A percentile compares a stretch with the other conserved stretches of the same genome.
These are phyloP conservation scores for Peromyscus californicus DNA, from an alignment of 2,113 vertebrate genomes.

Conservation along the genomic window DNA sequence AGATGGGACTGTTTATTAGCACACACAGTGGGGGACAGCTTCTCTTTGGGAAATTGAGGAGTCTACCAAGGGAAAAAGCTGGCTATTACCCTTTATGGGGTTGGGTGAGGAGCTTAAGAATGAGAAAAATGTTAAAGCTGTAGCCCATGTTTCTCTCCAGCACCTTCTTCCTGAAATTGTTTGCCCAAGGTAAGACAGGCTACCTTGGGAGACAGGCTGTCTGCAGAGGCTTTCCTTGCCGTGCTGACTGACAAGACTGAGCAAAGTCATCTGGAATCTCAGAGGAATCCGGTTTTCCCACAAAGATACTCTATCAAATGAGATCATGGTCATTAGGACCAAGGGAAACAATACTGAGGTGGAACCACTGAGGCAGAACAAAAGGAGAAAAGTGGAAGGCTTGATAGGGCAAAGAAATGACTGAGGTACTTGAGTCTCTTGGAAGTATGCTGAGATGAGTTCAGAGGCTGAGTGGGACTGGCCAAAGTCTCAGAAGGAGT, in stretches of 20 bases:
- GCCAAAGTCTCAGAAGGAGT: not conserved
- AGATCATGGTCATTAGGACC: not conserved
- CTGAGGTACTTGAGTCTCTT: not conserved
- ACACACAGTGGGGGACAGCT: not conserved
- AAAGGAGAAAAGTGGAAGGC: not conserved
- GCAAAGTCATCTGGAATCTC: not conserved
- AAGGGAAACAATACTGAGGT: not conserved
- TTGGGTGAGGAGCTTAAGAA: not conserved
- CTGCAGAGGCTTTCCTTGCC: not conserved
- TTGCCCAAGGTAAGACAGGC: not conserved
- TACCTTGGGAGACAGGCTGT: not conserved
- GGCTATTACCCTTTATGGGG: not conserved
- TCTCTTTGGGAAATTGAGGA: not conserved
- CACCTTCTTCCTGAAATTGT: not conserved
- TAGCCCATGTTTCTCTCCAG: not conserved
- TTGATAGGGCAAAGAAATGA: not conserved
- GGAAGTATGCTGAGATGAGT: not conserved
- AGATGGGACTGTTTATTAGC: not conserved
- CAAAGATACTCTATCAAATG: not conserved
- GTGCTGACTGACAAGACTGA: not conserved
- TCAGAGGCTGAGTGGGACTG: not conserved
- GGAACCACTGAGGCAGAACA: not conserved
- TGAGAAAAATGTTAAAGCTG: not conserved
- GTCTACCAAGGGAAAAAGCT: not conserved
- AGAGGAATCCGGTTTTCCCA: not conserved